These are phyloP conservation scores for Hestina assimilis DNA, from an alignment of 1,140 invertebrate species.

Conservation along the genomic window DNA sequence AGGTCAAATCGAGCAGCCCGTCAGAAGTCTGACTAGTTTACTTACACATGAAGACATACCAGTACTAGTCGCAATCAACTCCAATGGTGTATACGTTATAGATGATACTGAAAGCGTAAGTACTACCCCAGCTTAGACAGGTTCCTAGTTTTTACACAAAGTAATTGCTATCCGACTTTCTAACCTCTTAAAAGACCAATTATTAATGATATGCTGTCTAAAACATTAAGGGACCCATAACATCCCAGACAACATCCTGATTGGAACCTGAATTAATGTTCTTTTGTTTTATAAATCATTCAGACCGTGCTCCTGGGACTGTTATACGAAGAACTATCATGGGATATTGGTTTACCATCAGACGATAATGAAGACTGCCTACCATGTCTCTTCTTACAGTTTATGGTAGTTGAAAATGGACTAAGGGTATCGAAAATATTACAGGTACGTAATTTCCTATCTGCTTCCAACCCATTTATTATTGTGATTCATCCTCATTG, in stretches of 20 bases:
- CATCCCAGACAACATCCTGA: too few relatives aligned
- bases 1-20: constrained; percentile 93
- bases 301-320: constrained; percentile 91
- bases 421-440: constrained; percentile 91
- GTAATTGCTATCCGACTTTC: too few relatives aligned
- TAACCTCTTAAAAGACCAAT: too few relatives aligned
- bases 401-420: constrained; percentile 91
- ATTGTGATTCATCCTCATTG: not conserved
- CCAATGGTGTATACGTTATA: constrained; percentile 91
- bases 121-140: too few relatives aligned
- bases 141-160: too few relatives aligned
- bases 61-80: constrained; percentile 93
- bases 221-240: too few relatives aligned
- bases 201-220: too few relatives aligned
- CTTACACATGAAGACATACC: constrained; percentile 91
- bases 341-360: constrained; percentile 92
- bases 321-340: constrained; percentile 92
- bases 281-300: too few relatives aligned
- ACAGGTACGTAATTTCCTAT: constrained; percentile 50
- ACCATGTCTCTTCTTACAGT: constrained; percentile 90
- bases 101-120: constrained; percentile 90
- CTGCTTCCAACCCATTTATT: not conserved
- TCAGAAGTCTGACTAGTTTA: constrained; percentile 89
- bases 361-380: constrained; percentile 91
- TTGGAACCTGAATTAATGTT: too few relatives aligned